phyloP scores from a whole-genome alignment of 2,113 vertebrate species.

The Saimiri boliviensis region DNA sequence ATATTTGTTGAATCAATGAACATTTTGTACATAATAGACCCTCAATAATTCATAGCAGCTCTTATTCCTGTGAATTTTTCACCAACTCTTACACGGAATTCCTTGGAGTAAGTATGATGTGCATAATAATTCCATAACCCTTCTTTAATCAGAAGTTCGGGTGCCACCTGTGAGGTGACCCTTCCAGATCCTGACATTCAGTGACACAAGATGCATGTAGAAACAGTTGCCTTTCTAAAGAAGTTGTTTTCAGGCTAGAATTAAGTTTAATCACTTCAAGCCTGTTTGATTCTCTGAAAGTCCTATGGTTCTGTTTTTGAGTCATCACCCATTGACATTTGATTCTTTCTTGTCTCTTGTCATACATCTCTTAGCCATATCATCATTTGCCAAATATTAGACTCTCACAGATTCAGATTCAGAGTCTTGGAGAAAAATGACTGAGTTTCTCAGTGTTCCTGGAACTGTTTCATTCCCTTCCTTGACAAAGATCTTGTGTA shows the following conservation, averaged over 20 bases:
- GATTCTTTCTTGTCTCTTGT: background rate
- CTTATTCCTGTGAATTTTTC: background rate
- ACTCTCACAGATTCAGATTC: background rate
- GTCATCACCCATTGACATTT: background rate
- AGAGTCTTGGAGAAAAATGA: background rate
- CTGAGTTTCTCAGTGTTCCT: background rate
- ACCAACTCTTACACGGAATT: background rate
- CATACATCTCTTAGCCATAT: background rate
- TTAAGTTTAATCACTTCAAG: background rate
- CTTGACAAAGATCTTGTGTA: slow-evolving; percentile 10
- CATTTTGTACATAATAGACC: background rate
- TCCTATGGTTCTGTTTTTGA: background rate
- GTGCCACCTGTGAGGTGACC: background rate
- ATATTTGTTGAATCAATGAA: background rate
- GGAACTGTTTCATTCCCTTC: slow-evolving; percentile 2
- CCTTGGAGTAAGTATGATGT: background rate
- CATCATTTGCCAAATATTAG: background rate
- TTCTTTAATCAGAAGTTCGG: background rate
- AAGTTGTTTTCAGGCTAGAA: background rate
- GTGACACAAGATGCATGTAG: background rate
- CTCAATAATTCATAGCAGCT: background rate
- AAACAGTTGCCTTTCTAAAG: background rate
- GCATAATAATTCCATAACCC: background rate
- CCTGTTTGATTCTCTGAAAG: background rate
- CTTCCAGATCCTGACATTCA: background rate